Evolutionary conservation across 2,113 vertebrate species (phyloP), one percentile per base, ranked within the genome.

Genomic region (Dryoscopus gambensis): DNA sequence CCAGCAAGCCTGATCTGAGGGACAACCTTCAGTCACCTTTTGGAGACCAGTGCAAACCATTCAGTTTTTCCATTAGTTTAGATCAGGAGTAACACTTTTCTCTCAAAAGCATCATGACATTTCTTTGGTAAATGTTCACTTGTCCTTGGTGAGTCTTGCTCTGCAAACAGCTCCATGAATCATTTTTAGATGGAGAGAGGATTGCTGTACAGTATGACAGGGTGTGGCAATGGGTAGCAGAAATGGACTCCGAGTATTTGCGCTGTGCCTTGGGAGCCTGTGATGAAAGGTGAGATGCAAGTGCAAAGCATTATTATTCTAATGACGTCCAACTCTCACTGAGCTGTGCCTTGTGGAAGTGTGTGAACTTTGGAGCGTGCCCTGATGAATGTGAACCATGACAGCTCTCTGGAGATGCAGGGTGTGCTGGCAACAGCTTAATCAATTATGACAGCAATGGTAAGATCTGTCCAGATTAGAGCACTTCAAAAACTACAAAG

Each of bases 381-480:
- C 77, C 85, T 96, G 97, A 96, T 91, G 95, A 97, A 97, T 94
- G 95, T 96, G 94, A 97, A 73, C 91, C 93, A 76, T 85, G 94
- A 96, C 96, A 96, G 96, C 92, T 97, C 97, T 96, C 94, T 79
- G 91, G 94, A 96, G 94, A 96, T 89, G 85, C 82, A 83, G 90
- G 4, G 56, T 74, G 93, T 85, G 90, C 93, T 96, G 78, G 81
- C 90, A 94, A 96, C 87, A 93, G 89, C 94, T 96, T 97, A 97
- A 97, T 96, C 95, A 96, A 96, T 96, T 97, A 95, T 95, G 97
- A 97, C 97, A 97, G 96, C 84, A 84, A 73, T 94, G 87, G 91
- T 97, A 95, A 97, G 84, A 96, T 97, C 96, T 96, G 91, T 96
- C 87, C 62, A 93, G 96, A 97, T 96, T 91, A 97, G 91, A 97